phyloP scores from a whole-genome alignment of 2,113 vertebrate species.

The Prunella fulvescens region DNA sequence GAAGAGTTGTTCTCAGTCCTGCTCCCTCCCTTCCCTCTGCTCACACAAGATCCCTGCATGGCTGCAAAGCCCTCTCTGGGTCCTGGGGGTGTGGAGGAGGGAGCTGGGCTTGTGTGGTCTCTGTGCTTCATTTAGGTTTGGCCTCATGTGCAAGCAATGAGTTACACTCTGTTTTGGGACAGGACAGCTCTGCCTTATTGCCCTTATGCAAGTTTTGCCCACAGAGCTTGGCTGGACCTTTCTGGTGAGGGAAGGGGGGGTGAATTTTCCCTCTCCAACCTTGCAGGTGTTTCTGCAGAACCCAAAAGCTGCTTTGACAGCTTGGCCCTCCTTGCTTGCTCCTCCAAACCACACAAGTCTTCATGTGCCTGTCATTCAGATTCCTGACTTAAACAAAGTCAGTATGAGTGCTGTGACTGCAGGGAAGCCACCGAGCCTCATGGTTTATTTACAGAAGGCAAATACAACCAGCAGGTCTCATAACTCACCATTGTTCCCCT shows the following conservation, averaged over 20 bases:
- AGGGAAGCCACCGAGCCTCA: neutral
- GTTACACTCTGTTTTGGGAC: neutral
- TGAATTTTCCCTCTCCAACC: neutral
- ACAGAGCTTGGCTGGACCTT: neutral
- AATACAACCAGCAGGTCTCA: constrained; percentile 14
- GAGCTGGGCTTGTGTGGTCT: neutral
- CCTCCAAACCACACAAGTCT: neutral
- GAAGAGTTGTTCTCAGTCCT: neutral
- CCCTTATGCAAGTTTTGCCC: neutral
- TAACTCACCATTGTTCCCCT: constrained; percentile 28
- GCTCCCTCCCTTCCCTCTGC: neutral
- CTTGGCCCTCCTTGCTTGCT: neutral
- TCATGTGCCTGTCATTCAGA: neutral
- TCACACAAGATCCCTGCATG: neutral
- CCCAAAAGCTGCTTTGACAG: neutral
- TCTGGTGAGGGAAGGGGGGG: neutral
- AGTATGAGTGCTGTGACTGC: neutral
- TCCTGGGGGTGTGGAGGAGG: neutral
- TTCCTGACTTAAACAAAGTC: constrained; percentile 7
- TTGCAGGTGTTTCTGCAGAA: neutral
- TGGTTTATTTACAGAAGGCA: constrained; percentile 50
- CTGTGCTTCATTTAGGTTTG: neutral
- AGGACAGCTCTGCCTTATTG: neutral
- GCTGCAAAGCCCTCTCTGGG: neutral
- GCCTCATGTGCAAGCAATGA: fast-evolving